Percentiles rank a stretch among this genome's conserved stretches.
Evolutionary conservation across 1,140 invertebrate genomes (phyloP).

Genomic region (Drosophila gunungcola): DNA sequence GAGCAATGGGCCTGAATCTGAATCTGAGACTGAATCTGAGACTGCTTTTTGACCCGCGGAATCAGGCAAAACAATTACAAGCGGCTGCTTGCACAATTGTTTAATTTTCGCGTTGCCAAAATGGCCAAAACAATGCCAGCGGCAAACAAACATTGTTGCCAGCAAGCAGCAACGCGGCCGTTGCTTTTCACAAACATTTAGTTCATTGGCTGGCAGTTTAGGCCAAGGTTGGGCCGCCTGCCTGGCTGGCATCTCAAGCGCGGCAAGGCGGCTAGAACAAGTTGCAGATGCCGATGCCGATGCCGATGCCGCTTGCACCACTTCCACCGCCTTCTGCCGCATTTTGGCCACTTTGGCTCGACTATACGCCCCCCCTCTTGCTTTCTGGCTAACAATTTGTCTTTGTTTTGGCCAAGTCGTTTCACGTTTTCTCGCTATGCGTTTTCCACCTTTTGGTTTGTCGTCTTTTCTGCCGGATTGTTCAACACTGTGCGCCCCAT

Average conservation of each 20-base stretch:
- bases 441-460: conserved; percentile 29
- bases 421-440: conserved; percentile 20
- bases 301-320: conserved; percentile 3
- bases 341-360: conserved; percentile 40
- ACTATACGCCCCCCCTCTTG: neutral
- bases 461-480: conserved; percentile 40
- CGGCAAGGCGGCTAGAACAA: conserved; percentile 48
- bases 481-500: conserved; percentile 68
- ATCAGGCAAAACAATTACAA: conserved; percentile 69
- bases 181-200: conserved; percentile 80
- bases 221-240: conserved; percentile 67
- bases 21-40: too few relatives aligned
- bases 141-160: conserved; percentile 55
- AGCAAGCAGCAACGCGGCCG: conserved; percentile 9
- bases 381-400: conserved; percentile 6
- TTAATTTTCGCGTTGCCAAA: conserved; percentile 79
- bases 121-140: conserved; percentile 62
- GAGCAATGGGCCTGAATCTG: conserved; percentile 42
- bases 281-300: conserved; percentile 41
- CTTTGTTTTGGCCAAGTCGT: conserved; percentile 33
- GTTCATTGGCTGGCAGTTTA: conserved; percentile 81
- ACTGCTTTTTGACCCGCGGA: conserved; percentile 49
- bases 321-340: conserved; percentile 24
- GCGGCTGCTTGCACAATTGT: conserved; percentile 76
- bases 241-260: conserved; percentile 10